These are phyloP conservation scores for Plusia festucae DNA, from an alignment of 2,888 invertebrate species.

Conservation along the genomic window DNA sequence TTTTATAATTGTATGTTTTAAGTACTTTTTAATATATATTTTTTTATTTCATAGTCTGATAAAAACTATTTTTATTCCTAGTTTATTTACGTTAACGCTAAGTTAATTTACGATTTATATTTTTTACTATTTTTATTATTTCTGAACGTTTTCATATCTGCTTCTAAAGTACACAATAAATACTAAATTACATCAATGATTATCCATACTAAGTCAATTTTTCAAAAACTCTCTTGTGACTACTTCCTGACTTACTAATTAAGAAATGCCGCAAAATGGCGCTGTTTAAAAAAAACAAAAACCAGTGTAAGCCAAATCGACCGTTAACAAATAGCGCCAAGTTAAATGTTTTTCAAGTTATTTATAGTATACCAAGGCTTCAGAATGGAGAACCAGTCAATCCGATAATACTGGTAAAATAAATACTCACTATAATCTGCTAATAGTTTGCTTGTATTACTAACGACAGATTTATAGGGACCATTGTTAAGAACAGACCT, in stretches of 20 bases:
- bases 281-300: not conserved
- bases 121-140: no score
- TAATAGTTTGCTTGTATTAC: not conserved
- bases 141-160: no score
- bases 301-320: not conserved
- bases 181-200: no score
- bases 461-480: not conserved
- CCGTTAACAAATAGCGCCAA: constrained; percentile 2
- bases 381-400: not conserved
- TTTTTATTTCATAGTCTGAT: not conserved
- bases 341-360: not conserved
- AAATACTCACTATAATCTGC: not conserved
- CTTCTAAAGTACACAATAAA: no score
- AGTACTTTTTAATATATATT: not conserved
- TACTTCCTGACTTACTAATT: not conserved
- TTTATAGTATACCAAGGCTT: constrained; percentile 1
- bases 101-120: no score
- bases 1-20: constrained; percentile 36
- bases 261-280: constrained; percentile 2
- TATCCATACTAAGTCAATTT: not conserved
- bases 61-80: no score
- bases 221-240: not conserved
- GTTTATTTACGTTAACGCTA: no score
- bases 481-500: no score
- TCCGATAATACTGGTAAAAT: no score